A percentile compares a stretch with the other conserved stretches of the same genome.
Evolutionary conservation across 2,888 invertebrate genomes (phyloP).

Genomic region (Drosophila tanythrix): DNA sequence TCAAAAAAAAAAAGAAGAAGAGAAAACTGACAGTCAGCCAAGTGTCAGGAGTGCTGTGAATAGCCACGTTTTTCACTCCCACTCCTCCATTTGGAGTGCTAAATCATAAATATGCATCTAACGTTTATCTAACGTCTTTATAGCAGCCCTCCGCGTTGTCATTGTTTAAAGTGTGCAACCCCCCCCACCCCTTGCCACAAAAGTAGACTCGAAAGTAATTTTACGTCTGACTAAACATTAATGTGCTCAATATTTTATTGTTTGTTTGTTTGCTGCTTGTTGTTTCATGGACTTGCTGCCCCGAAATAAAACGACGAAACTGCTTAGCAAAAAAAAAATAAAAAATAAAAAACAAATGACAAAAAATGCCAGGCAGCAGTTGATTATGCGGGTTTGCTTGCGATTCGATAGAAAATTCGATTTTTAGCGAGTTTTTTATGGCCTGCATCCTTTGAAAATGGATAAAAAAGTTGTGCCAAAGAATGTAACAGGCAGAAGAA

Average conservation of each 20-base stretch:
- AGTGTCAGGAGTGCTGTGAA: conserved; percentile 40
- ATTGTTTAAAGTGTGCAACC: conserved; percentile 71
- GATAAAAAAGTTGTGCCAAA: not conserved
- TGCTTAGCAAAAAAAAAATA: conserved; percentile 18
- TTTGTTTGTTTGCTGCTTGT: conserved; percentile 83
- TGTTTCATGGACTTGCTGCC: conserved; percentile 48
- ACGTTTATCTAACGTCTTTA: conserved; percentile 78
- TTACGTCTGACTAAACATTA: conserved; percentile 85
- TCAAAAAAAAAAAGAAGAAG: not conserved
- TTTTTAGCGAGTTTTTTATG: conserved; percentile 20
- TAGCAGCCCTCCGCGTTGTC: conserved; percentile 59
- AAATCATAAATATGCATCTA: conserved; percentile 82
- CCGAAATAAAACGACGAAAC: conserved; percentile 39
- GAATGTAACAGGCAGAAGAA: not conserved
- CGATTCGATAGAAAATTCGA: conserved; percentile 38
- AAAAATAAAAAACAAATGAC: conserved; percentile 11
- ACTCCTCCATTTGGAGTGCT: conserved; percentile 51
- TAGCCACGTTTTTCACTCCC: conserved; percentile 39
- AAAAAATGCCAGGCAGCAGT: conserved; percentile 47
- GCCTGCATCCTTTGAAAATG: too few relatives aligned
- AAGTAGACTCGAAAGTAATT: conserved; percentile 85
- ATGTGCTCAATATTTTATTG: conserved; percentile 85
- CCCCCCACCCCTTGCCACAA: conserved; percentile 21
- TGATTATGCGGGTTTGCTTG: conserved; percentile 71
- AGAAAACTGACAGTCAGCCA: conserved; percentile 56